Percentiles rank a stretch among this genome's conserved stretches.
phyloP scores from a whole-genome alignment of 92 coral and sea anemone genomes.

The Umimayanthus kanabou region DNA sequence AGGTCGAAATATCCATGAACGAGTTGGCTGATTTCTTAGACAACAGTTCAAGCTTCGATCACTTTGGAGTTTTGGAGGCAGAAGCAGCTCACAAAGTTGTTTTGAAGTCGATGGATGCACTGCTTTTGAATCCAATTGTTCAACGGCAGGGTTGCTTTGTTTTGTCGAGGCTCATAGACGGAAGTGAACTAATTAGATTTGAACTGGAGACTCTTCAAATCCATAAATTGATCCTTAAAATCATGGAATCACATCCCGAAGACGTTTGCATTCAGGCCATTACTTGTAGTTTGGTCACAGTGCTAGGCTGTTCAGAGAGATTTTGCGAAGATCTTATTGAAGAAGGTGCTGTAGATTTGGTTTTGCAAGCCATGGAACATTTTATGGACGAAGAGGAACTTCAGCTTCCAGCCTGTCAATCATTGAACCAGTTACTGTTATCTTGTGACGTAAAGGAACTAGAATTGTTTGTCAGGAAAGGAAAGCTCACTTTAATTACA shows the following conservation, averaged over 20 bases:
- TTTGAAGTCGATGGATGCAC: conserved; percentile 52
- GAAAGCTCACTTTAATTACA: conserved; percentile 49
- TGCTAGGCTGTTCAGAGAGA: conserved; percentile 35
- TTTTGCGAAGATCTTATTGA: conserved; percentile 46
- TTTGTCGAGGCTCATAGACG: conserved; percentile 60
- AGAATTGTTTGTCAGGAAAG: conserved; percentile 53
- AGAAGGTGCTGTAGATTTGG: conserved; percentile 49
- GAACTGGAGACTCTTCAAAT: conserved; percentile 42
- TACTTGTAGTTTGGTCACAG: conserved; percentile 62
- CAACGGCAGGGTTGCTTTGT: conserved; percentile 67
- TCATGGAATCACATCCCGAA: conserved; percentile 54
- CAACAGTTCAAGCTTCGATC: conserved; percentile 26
- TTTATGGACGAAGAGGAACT: conserved; percentile 78
- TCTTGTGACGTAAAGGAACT: conserved; percentile 39
- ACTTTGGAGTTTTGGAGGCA: conserved; percentile 43
- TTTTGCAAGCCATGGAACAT: conserved; percentile 60
- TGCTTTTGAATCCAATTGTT: conserved; percentile 48
- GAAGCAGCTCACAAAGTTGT: conserved; percentile 58
- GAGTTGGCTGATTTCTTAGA: conserved; percentile 66
- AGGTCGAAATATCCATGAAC: conserved; percentile 59
- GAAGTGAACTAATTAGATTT: conserved; percentile 43
- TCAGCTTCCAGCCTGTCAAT: conserved; percentile 67
- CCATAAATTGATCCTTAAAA: conserved; percentile 47
- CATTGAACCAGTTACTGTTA: conserved; percentile 52
- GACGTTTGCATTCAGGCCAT: conserved; percentile 66